Conservation (phyloP, 2,888 invertebrate species). For the Xestoiulus laeticollis region DNA sequence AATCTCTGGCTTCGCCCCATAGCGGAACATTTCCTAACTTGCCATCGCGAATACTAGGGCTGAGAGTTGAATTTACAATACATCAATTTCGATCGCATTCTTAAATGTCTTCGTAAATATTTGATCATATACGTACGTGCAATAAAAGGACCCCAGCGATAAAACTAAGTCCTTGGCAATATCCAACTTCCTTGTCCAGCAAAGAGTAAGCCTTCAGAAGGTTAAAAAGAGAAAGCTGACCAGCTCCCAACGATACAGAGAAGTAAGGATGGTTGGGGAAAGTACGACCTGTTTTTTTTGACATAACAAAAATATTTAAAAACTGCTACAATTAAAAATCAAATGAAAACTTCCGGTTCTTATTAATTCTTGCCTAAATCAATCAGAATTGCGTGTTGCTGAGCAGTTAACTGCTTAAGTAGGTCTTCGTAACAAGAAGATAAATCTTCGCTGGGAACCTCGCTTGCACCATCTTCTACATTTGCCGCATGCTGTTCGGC, state of each 20-base stretch:
- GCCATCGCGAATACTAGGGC: no score
- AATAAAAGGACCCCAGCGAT: slow-evolving; percentile 91
- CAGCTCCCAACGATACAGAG: slow-evolving; percentile 88
- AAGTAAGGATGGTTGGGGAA: slow-evolving; percentile 96
- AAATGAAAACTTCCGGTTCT: no score
- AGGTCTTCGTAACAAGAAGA: slow-evolving; percentile 81
- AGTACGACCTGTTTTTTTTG: slow-evolving; percentile 75
- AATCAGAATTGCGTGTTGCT: slow-evolving; percentile 96
- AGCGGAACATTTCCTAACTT: no score
- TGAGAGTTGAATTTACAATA: no score
- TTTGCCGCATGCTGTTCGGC: slow-evolving; percentile 78
- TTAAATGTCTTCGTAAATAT: no score
- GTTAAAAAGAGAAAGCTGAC: slow-evolving; percentile 93
- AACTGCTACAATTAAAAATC: no score
- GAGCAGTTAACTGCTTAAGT: slow-evolving; percentile 86
- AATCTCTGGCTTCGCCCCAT: no score
- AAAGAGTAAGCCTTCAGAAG: slow-evolving; percentile 95
- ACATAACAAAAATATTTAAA: no score
- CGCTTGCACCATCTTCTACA: slow-evolving; percentile 69
- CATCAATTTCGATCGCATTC: no score
- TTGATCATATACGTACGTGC: slow-evolving; percentile 77
- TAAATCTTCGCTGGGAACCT: slow-evolving; percentile 68
- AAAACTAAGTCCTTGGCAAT: slow-evolving; percentile 96
- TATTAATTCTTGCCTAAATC: slow-evolving; percentile 75
- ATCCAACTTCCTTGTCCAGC: slow-evolving; percentile 92